Evolutionary conservation across 2,113 vertebrate genomes (phyloP), one percentile per base, ranked within the genome.

Genomic region (Chrysemys picta): DNA sequence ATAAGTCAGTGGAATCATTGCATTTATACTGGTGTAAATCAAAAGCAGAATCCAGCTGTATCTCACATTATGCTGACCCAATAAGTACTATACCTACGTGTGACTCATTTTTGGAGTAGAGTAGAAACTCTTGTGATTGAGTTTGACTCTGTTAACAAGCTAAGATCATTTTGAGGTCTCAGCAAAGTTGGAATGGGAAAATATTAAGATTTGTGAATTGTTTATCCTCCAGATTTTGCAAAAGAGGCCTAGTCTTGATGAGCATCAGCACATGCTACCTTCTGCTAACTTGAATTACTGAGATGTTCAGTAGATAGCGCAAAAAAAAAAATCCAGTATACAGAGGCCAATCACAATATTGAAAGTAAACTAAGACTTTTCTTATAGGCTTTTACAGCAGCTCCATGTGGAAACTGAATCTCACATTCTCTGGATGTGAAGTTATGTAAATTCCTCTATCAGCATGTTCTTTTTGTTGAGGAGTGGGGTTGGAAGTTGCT

Each of bases 391-490:
- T 95, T 89, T 91, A 65, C 16, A 84, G 79, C 79, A 94, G 50
- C 81, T 92, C 57, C 21, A n/a, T 89, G 86, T 79, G 86, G 84
- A 92, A 90, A 35, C 76, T 10, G 79, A 92, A 84, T 89, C 91
- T 62, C 49, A 91, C 93, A 59, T 57, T 80, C 83, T 92, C 57
- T 92, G 27, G 42, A 78, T 0, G 89, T 85, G 57, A 88, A 90
- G 85, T 45, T 80, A 31, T 87, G 84, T 91, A 0, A 0, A 75
- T 95, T 87, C 0, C 0, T 75, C 69, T 85, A 50, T 93, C 11
- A 57, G 62, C 25, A 78, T 42, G 2, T 82, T 92, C 27, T 91
- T 0, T 0, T 54, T 95, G 31, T 90, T 19, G 2, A 85, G 52
- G 52, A 53, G 42, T 93, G 69, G 31, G 1, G 3, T 92, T 82